Conservation (phyloP, 2,797 vertebrate species). For the Gallinago nigripennis region DNA sequence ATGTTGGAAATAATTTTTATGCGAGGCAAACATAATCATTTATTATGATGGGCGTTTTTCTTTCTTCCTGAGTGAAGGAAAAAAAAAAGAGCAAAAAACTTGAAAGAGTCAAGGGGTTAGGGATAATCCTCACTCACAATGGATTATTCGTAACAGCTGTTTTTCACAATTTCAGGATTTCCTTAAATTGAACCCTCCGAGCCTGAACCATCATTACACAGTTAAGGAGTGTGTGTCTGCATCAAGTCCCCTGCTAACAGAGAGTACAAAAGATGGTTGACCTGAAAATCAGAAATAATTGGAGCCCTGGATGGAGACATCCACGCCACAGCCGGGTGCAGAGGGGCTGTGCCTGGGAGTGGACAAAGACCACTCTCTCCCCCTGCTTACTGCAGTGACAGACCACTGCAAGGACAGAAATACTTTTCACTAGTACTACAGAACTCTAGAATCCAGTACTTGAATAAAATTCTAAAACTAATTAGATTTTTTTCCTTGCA, state of each 20-base stretch:
- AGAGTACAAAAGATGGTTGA: background rate
- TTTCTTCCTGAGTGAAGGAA: background rate
- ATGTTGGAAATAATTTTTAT: background rate
- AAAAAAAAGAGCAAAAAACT: conserved; percentile 24
- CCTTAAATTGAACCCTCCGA: conserved; percentile 35
- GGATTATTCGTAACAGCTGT: background rate
- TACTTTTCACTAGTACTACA: background rate
- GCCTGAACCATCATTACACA: conserved; percentile 10
- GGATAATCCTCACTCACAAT: conserved; percentile 43
- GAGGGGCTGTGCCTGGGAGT: background rate
- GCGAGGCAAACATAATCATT: background rate
- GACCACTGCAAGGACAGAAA: background rate
- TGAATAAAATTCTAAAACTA: background rate
- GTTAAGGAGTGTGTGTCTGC: background rate
- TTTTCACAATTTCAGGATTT: conserved; percentile 51
- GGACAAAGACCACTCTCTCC: background rate
- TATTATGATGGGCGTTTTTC: background rate
- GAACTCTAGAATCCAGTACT: background rate
- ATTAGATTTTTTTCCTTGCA: background rate
- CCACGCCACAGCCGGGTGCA: background rate
- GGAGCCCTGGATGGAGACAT: background rate
- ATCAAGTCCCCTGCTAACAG: background rate
- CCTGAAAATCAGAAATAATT: background rate
- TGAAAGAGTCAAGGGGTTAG: conserved; percentile 6
- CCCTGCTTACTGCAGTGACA: background rate